Percentiles rank a stretch among this genome's conserved stretches.
Conservation (phyloP, 2,888 invertebrate genomes). For the Digitonthophagus gazella region DNA sequence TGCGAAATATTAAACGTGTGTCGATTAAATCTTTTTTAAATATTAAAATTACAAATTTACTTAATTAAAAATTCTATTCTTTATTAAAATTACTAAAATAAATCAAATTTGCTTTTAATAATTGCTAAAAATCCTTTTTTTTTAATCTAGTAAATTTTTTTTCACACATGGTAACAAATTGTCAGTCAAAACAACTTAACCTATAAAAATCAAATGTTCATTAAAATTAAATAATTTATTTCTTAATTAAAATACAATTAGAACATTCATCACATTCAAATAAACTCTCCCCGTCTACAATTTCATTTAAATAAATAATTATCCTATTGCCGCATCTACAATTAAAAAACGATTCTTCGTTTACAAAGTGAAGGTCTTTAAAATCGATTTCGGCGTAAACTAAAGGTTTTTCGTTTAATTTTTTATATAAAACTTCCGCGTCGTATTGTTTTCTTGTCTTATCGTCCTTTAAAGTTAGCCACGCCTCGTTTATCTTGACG, state of each 20-base stretch:
- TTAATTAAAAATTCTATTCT: too few species aligned
- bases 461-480: constrained; percentile 65
- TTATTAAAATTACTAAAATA: constrained; percentile 4
- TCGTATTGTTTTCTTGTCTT: constrained; percentile 64
- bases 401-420: constrained; percentile 58
- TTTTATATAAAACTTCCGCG: constrained; percentile 58
- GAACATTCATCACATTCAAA: constrained; percentile 74
- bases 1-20: too few species aligned
- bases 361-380: constrained; percentile 52
- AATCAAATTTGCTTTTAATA: constrained; percentile 1
- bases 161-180: too few species aligned
- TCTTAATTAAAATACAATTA: constrained; percentile 62
- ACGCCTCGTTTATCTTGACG: constrained; percentile 65
- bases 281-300: constrained; percentile 48
- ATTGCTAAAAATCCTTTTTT: not conserved
- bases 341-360: constrained; percentile 52
- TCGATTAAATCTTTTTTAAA: too few species aligned
- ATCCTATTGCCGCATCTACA: constrained; percentile 73
- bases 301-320: constrained; percentile 49
- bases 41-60: too few species aligned
- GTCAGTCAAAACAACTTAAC: constrained; percentile 14
- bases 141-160: not conserved
- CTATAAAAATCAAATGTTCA: constrained; percentile 18
- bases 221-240: constrained; percentile 30
- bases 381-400: constrained; percentile 60